Evolutionary conservation across 2,113 vertebrate genomes (phyloP), one percentile per base, ranked within the genome.

Genomic region (Lophotis ruficrista): DNA sequence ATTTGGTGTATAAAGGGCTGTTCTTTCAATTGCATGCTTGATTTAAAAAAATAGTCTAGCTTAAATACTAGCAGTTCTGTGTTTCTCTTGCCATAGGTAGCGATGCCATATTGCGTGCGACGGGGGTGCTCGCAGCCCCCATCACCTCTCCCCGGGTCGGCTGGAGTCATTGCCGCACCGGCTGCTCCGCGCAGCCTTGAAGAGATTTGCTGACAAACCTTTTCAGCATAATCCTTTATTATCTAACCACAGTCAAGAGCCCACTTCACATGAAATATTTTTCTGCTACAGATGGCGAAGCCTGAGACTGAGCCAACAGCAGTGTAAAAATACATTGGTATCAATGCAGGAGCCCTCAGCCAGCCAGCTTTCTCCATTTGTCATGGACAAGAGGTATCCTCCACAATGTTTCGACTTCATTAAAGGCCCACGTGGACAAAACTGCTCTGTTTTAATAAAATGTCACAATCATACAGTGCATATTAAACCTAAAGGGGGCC

Each of bases 221-320:
- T 94, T 53, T 96, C 88, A 90, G 75, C 4, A 90, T 27, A 47
- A 96, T 83, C 96, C 88, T 86, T 79, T 71, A 73, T 92, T 96
- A 89, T 90, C 94, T 91, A 86, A 88, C 56, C 90, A 35, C 7
- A 69, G 92, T 83, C 54, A 24, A 92, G 92, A 94, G 96, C 83
- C 85, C 79, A 92, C 94, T 96, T 75, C 79, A 66, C 82, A 71
- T 88, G 90, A 78, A 92, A 90, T 93, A 89, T 92, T 92, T 89
- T 90, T 83, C 93, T 94, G 93, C 90, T 94, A 78, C 96, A 96
- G 96, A 96, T 96, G 95, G 96, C 90, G 38, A 23, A 95, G 75
- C 62, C 91, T 47, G 82, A 96, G 92, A 53, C 37, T 3, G 23
- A 92, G 96, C 96, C 92, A 95, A n/a, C 18, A 85, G 28, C 92